Percentiles rank a stretch among this genome's conserved stretches.
These are phyloP conservation scores for Plebejus melissa DNA, from an alignment of 2,888 invertebrate species.

Conservation along the genomic window DNA sequence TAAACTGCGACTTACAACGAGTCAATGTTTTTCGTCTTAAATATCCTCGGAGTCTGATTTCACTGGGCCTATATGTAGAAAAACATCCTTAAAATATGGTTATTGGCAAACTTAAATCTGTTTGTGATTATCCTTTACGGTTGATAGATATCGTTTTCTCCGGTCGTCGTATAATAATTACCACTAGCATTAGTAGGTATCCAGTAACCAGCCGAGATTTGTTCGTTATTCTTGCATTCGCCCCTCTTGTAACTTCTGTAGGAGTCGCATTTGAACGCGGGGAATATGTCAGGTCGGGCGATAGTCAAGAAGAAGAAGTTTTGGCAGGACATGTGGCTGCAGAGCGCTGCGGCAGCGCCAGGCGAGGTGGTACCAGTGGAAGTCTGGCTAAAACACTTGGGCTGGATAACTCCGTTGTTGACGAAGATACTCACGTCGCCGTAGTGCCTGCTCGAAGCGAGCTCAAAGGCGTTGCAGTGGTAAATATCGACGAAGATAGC, in stretches of 20 bases:
- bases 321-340: slow-evolving; percentile 62
- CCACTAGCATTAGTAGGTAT: slow-evolving; percentile 63
- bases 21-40: not conserved
- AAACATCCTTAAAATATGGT: not conserved
- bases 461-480: slow-evolving; percentile 78
- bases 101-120: not conserved
- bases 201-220: slow-evolving; percentile 60
- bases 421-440: slow-evolving; percentile 80
- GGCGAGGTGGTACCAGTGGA: not conserved
- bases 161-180: slow-evolving; percentile 61
- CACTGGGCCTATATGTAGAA: not conserved
- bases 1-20: not conserved
- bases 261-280: slow-evolving; percentile 58
- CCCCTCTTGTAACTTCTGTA: slow-evolving; percentile 55
- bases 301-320: slow-evolving; percentile 60
- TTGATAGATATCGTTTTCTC: slow-evolving; percentile 37
- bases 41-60: not conserved
- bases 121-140: not conserved
- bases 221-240: slow-evolving; percentile 48
- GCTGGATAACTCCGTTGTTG: slow-evolving; percentile 78
- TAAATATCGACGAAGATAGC: slow-evolving; percentile 80
- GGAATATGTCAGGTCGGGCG: slow-evolving; percentile 50
- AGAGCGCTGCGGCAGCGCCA: slow-evolving; percentile 56
- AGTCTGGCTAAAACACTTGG: slow-evolving; percentile 61
- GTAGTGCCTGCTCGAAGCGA: slow-evolving; percentile 69